Conservation (phyloP, 1,140 invertebrate species). For the Cydia pomonella region DNA sequence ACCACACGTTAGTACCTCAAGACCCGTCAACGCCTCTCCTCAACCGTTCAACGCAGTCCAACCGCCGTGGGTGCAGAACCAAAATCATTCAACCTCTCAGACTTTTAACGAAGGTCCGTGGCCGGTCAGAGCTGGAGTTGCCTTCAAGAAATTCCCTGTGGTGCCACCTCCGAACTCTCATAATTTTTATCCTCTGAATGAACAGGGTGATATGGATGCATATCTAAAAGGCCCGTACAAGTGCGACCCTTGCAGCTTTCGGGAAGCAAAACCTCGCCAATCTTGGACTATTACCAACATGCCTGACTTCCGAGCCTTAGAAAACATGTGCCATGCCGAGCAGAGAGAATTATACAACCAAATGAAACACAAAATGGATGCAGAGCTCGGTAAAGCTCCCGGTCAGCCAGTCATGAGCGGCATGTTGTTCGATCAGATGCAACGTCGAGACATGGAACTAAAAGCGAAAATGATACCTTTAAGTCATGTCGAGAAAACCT, state of each 20-base stretch:
- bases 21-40: constrained; percentile 64
- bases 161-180: constrained; percentile 59
- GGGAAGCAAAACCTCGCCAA: constrained; percentile 73
- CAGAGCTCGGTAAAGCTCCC: constrained; percentile 68
- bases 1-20: constrained; percentile 58
- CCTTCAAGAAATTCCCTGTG: constrained; percentile 67
- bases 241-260: constrained; percentile 63
- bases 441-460: constrained; percentile 69
- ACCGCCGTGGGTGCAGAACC: constrained; percentile 71
- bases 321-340: constrained; percentile 66
- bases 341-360: constrained; percentile 69
- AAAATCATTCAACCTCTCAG: constrained; percentile 53
- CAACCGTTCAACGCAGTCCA: constrained; percentile 67
- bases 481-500: constrained; percentile 72
- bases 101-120: constrained; percentile 63
- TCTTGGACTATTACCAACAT: constrained; percentile 76
- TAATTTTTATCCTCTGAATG: constrained; percentile 67
- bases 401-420: constrained; percentile 61
- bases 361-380: constrained; percentile 73
- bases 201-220: constrained; percentile 62
- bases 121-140: constrained; percentile 58
- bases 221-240: constrained; percentile 67
- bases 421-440: constrained; percentile 62
- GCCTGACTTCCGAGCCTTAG: constrained; percentile 65
- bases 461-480: constrained; percentile 77